Conservation (phyloP, 2,113 vertebrate genomes). For the Hemiscyllium ocellatum region DNA sequence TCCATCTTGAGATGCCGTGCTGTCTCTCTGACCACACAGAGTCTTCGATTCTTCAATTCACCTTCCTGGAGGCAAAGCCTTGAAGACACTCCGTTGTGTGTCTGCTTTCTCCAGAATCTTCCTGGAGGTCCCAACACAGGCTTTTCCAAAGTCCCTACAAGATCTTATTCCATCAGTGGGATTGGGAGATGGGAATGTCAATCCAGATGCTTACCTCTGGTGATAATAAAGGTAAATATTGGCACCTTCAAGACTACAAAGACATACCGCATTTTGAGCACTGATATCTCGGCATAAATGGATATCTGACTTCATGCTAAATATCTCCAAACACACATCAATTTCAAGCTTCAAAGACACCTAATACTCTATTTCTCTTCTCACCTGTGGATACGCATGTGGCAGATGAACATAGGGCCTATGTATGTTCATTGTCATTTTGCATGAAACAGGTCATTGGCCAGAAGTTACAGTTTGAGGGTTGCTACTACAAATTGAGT, state of each 20-base stretch:
- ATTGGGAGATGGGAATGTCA: neutral
- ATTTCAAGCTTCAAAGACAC: neutral
- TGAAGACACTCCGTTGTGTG: neutral
- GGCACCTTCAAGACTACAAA: neutral
- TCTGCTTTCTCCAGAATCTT: neutral
- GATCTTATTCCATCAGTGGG: neutral
- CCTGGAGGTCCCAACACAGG: neutral
- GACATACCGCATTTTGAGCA: neutral
- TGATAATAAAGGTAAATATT: neutral
- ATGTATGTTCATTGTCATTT: too few species aligned
- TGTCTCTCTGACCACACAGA: neutral
- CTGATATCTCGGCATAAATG: neutral
- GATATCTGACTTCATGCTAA: neutral
- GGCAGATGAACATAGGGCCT: too few species aligned
- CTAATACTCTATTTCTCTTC: neutral
- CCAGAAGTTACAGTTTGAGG: too few species aligned
- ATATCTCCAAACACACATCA: neutral
- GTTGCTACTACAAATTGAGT: too few species aligned
- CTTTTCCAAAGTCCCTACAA: neutral
- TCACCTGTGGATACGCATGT: too few species aligned
- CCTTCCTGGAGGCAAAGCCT: neutral
- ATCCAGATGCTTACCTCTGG: neutral
- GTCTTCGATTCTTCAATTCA: neutral
- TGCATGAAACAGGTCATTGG: too few species aligned
- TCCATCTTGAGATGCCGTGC: neutral